Conservation (phyloP, 2,888 invertebrate species). For the Bombylius discolor region DNA sequence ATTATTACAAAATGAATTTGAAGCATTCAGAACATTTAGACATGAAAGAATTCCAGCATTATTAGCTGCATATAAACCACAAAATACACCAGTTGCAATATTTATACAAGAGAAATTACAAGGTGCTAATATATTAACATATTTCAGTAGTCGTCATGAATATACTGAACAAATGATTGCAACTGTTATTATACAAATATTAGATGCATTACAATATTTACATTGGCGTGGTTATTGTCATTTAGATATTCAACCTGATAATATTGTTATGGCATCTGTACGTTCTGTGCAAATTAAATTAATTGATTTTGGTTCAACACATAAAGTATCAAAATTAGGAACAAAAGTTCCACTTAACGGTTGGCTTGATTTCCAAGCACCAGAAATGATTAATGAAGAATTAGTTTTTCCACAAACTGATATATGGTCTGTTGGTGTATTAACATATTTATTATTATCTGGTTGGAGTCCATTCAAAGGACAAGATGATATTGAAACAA, state of each 20-base stretch:
- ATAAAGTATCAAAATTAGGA: slow-evolving; percentile 62
- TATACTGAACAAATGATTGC: slow-evolving; percentile 90
- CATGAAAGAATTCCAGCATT: slow-evolving; percentile 79
- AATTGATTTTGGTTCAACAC: slow-evolving; percentile 82
- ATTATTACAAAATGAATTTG: slow-evolving; percentile 66
- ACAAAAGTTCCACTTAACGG: slow-evolving; percentile 50
- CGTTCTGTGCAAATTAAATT: slow-evolving; percentile 77
- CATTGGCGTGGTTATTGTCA: slow-evolving; percentile 89
- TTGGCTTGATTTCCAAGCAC: slow-evolving; percentile 65
- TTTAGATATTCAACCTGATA: slow-evolving; percentile 86
- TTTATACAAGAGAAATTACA: slow-evolving; percentile 72
- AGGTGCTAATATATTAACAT: slow-evolving; percentile 83
- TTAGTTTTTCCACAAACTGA: slow-evolving; percentile 82
- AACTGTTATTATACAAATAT: slow-evolving; percentile 68
- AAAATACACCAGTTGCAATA: slow-evolving; percentile 53
- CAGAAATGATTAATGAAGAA: slow-evolving; percentile 80
- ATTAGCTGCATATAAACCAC: slow-evolving; percentile 56
- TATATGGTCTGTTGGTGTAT: slow-evolving; percentile 89
- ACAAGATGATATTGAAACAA: slow-evolving; percentile 65
- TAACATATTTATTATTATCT: slow-evolving; percentile 83
- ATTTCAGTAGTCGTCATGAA: slow-evolving; percentile 74
- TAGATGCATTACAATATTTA: slow-evolving; percentile 85
- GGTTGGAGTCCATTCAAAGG: slow-evolving; percentile 88
- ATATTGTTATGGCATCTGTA: slow-evolving; percentile 81
- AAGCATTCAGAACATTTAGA: slow-evolving; percentile 63